A percentile compares a stretch with the other conserved stretches of the same genome.
Conservation (phyloP, 2,113 vertebrate species). For the Atrichornis clamosus region DNA sequence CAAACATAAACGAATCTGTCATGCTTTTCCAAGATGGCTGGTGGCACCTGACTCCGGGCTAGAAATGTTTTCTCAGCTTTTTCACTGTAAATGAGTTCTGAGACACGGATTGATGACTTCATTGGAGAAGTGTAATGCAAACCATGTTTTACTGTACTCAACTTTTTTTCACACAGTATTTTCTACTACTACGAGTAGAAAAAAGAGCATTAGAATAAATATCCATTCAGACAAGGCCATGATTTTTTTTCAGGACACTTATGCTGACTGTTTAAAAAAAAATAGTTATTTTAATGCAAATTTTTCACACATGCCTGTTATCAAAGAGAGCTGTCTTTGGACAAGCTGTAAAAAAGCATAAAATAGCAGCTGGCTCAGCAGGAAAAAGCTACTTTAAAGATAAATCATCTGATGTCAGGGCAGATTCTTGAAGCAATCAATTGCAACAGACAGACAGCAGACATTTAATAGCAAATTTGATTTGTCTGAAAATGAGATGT, state of each 20-base stretch:
- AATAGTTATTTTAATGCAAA: slow-evolving; percentile 29
- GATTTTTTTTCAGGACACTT: neutral
- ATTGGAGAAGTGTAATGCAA: slow-evolving; percentile 56
- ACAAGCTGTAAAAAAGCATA: slow-evolving; percentile 38
- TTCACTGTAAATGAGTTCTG: slow-evolving; percentile 53
- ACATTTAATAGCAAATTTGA: slow-evolving; percentile 8
- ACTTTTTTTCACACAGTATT: slow-evolving; percentile 18
- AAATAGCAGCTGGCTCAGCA: slow-evolving; percentile 48
- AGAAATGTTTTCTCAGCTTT: slow-evolving; percentile 63
- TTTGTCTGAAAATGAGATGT: slow-evolving; percentile 1
- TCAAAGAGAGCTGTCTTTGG: slow-evolving; percentile 36
- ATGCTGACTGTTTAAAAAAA: neutral
- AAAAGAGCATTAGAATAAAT: slow-evolving; percentile 24
- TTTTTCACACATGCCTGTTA: slow-evolving; percentile 44
- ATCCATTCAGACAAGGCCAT: neutral
- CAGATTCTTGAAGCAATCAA: slow-evolving; percentile 1
- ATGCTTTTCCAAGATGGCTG: slow-evolving; percentile 42
- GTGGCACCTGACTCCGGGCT: slow-evolving; percentile 44
- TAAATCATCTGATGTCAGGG: slow-evolving; percentile 17
- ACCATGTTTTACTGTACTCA: slow-evolving; percentile 44
- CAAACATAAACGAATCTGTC: slow-evolving; percentile 48
- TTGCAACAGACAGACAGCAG: slow-evolving; percentile 14
- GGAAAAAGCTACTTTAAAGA: slow-evolving; percentile 40
- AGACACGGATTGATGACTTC: slow-evolving; percentile 57
- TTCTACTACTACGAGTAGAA: neutral